Evolutionary conservation across 2,888 invertebrate genomes (phyloP), one percentile per base, ranked within the genome.

Genomic region (Branchipolynoe longqiensis): DNA sequence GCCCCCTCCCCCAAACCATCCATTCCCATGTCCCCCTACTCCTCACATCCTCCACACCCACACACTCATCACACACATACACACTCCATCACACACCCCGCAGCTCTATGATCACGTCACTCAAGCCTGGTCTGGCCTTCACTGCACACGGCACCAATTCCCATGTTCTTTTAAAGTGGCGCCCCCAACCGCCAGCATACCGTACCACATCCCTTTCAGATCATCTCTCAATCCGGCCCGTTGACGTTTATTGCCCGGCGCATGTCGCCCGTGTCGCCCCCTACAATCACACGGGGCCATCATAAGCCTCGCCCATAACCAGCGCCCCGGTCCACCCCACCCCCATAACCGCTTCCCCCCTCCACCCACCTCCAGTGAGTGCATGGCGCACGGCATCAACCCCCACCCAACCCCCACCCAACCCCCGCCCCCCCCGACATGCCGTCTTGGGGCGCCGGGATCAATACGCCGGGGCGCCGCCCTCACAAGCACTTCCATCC

Each of bases 221-320:
- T 73, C 73, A 73, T 38, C 73, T 73, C 73, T 73, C 73, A 73
- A 73, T 73, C 41, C 73, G 22, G 38, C 33, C 2, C 1, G n/a
- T 14, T 73, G 73, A 73, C 73, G 38, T 73, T 73, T 73, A 73
- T 73, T 73, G 28, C 73, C 36, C 33, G 6, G n/a, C 2, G n/a
- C 73, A 3, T 38, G 73, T 73, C 3, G 22, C 33, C 25, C 73
- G 8, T 73, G 73, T 73, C 73, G 38, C n/a, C 38, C 62, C 22
- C 41, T 73, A 73, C 73, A 73, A 73, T 73, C 73, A 73, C 73
- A 33, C n/a, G n/a, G n/a, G n/a, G 22, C 73, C 36, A 73, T 73
- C 73, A 73, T 73, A 73, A 73, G 41, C 38, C 62, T 12, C 8
- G 8, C 14, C 25, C 8, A 12, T 48, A 12, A 12, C 48, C 48